Percentiles rank a stretch among this genome's conserved stretches.
These are phyloP conservation scores for Pelecanoides urinatrix DNA, from an alignment of 2,113 vertebrate genomes.

Conservation along the genomic window DNA sequence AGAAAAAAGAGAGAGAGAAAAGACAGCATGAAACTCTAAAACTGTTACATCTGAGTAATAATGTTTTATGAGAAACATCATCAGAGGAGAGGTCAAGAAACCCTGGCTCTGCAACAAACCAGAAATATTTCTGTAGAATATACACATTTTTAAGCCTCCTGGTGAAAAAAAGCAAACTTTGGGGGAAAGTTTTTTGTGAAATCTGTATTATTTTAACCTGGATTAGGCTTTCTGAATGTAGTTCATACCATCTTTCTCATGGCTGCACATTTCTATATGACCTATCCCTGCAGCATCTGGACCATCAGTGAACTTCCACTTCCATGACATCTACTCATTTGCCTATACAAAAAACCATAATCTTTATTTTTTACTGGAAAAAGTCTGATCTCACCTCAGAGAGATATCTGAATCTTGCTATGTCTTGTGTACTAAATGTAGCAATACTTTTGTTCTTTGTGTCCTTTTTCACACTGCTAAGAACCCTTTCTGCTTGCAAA, in stretches of 20 bases:
- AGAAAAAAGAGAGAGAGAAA: background rate
- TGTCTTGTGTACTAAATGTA: background rate
- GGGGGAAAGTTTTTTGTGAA: background rate
- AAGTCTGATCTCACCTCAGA: background rate
- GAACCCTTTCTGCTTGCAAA: background rate
- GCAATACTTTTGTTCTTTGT: background rate
- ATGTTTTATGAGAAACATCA: background rate
- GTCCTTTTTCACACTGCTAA: background rate
- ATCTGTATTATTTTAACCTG: background rate
- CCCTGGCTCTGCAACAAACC: background rate
- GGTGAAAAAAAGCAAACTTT: background rate
- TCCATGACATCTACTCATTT: background rate
- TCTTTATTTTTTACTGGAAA: background rate
- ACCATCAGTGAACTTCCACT: background rate
- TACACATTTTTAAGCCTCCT: background rate
- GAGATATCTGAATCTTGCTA: background rate
- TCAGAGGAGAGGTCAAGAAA: background rate
- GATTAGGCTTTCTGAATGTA: background rate
- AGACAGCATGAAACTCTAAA: background rate
- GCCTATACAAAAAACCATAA: background rate
- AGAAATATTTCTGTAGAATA: background rate
- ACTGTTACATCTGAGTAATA: background rate
- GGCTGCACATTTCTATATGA: background rate
- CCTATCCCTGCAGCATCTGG: background rate
- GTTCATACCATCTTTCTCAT: background rate